A percentile compares a stretch with the other conserved stretches of the same genome.
Conservation (phyloP, 30 jellyfish, hydroid and myxozoan species). For the Hydractinia echinata region DNA sequence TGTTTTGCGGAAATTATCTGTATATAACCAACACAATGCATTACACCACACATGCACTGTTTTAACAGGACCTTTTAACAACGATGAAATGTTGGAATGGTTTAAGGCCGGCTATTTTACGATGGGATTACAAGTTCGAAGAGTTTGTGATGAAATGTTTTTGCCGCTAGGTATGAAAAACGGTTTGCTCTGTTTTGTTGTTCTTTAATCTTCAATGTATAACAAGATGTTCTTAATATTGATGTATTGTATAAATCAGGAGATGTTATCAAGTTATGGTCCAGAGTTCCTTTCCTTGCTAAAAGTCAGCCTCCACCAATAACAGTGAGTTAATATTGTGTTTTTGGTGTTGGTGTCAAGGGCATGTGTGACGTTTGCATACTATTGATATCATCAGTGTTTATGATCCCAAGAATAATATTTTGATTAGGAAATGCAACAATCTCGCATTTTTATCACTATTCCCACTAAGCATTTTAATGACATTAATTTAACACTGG, state of each 20-base stretch:
- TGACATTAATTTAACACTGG: too few relatives aligned
- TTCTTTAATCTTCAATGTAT: background rate
- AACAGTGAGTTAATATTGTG: conserved; percentile 48
- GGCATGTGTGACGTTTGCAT: too few relatives aligned
- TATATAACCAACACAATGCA: background rate
- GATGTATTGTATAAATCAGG: conserved; percentile 29
- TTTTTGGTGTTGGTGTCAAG: too few relatives aligned
- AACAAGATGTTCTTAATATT: background rate
- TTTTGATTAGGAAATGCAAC: too few relatives aligned
- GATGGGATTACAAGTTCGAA: conserved; percentile 73
- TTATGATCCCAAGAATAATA: too few relatives aligned
- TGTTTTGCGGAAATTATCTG: background rate
- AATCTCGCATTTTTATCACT: background rate
- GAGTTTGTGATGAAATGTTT: conserved; percentile 92
- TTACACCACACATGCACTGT: too few relatives aligned
- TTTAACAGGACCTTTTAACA: conserved; percentile 77
- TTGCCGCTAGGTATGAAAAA: conserved; percentile 75
- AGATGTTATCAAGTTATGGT: conserved; percentile 81
- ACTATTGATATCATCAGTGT: too few relatives aligned
- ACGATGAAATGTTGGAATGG: conserved; percentile 98
- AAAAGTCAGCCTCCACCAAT: conserved; percentile 78
- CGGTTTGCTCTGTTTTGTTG: background rate
- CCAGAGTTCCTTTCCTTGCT: conserved; percentile 73
- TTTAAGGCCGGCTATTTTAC: conserved; percentile 93
- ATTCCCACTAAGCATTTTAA: too few relatives aligned